A percentile compares a stretch with the other conserved stretches of the same genome.
Evolutionary conservation across 2,797 vertebrate genomes (phyloP).

Genomic region (Arrhamphus sclerolepis): DNA sequence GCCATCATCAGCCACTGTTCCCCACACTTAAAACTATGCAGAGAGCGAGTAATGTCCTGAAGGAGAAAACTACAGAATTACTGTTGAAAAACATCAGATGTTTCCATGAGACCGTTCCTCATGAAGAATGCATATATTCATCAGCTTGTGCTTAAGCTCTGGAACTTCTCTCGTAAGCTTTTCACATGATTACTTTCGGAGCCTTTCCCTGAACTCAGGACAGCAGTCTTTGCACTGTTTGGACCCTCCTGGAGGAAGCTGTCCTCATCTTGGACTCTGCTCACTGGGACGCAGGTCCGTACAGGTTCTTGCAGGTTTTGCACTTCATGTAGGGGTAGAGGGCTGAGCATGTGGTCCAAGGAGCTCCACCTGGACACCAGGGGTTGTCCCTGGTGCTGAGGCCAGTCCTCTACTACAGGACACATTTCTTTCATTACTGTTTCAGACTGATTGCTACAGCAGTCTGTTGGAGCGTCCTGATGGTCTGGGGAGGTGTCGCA

Average conservation of each 20-base stretch:
- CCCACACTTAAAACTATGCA: slow-evolving; percentile 22
- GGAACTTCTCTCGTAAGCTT: slow-evolving; percentile 92
- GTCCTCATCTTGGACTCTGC: slow-evolving; percentile 32
- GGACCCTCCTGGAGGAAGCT: slow-evolving; percentile 31
- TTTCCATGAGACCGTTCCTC: slow-evolving; percentile 25
- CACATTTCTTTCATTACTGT: background rate
- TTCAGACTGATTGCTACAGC: slow-evolving; percentile 13
- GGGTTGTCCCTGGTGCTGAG: slow-evolving; percentile 32
- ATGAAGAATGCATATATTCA: slow-evolving; percentile 40
- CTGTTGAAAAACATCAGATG: slow-evolving; percentile 5
- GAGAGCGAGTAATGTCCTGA: slow-evolving; percentile 22
- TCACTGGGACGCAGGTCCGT: slow-evolving; percentile 58
- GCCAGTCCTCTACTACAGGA: slow-evolving; percentile 46
- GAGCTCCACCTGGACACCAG: slow-evolving; percentile 73
- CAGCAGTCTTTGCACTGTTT: slow-evolving; percentile 31
- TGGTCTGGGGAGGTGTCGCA: slow-evolving; percentile 46
- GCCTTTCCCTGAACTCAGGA: slow-evolving; percentile 56
- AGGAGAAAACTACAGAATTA: slow-evolving; percentile 1
- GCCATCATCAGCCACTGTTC: slow-evolving; percentile 12
- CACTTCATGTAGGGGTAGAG: slow-evolving; percentile 61
- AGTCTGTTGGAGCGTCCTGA: slow-evolving; percentile 36
- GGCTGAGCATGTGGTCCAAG: slow-evolving; percentile 56
- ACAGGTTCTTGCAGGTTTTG: slow-evolving; percentile 63
- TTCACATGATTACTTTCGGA: slow-evolving; percentile 82
- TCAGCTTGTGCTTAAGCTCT: slow-evolving; percentile 83